These are phyloP conservation scores for Acridotheres tristis DNA, from an alignment of 2,797 vertebrate genomes.

Conservation along the genomic window DNA sequence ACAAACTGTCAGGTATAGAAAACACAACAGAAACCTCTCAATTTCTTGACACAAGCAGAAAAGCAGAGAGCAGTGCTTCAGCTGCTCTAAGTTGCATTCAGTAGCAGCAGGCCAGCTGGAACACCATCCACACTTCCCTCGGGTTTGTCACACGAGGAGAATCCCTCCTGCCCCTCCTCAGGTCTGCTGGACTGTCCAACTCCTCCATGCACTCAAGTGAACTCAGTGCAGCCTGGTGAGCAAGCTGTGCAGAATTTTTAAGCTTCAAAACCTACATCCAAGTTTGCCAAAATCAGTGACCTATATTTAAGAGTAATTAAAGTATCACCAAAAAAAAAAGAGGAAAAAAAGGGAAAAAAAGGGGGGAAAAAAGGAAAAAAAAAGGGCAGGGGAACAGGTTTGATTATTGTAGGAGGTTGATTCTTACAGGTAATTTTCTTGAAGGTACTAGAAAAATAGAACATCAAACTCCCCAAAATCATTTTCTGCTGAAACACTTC, in stretches of 20 bases:
- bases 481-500: not conserved
- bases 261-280: not conserved
- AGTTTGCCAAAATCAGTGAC: constrained; percentile 12
- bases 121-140: accelerated
- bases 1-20: not conserved
- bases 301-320: constrained; percentile 1
- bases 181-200: not conserved
- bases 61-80: not conserved
- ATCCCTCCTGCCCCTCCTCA: not conserved
- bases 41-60: not conserved
- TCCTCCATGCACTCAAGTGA: not conserved
- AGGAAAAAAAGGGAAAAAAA: not conserved
- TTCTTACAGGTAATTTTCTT: not conserved
- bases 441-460: not conserved
- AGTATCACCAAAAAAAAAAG: not conserved
- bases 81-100: not conserved
- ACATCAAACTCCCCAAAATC: not conserved
- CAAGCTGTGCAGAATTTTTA: not conserved
- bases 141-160: not conserved
- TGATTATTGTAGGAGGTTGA: not conserved
- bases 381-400: accelerated
- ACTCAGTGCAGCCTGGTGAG: not conserved
- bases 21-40: not conserved
- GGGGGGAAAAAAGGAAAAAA: not conserved
- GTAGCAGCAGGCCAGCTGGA: not conserved